phyloP scores from a whole-genome alignment of 2,888 invertebrate species.

The Netelia inedita region DNA sequence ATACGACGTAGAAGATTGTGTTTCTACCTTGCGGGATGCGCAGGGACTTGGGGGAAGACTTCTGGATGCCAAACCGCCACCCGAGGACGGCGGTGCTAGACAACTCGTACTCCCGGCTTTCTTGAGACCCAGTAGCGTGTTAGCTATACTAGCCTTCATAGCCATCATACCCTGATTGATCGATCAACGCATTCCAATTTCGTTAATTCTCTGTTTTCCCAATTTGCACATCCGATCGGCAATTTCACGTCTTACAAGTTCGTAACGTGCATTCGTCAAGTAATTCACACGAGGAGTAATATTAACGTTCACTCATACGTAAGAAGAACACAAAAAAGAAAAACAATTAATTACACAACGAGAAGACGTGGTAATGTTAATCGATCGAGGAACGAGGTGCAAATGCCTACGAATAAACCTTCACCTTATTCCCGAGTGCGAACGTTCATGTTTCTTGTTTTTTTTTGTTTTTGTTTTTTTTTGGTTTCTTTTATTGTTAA shows the following conservation, averaged over 20 bases:
- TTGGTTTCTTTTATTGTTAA: constrained; percentile 77
- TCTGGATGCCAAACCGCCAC: constrained; percentile 83
- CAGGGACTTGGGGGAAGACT: constrained; percentile 85
- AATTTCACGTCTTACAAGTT: constrained; percentile 30
- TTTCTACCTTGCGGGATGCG: constrained; percentile 86
- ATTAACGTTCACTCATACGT: constrained; percentile 4
- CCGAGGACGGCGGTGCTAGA: constrained; percentile 88
- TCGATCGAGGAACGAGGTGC: constrained; percentile 77
- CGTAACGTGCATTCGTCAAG: constrained; percentile 38
- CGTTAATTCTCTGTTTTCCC: constrained; percentile 61
- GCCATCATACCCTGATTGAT: constrained; percentile 84
- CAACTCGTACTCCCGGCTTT: constrained; percentile 91
- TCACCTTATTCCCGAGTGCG: constrained; percentile 80
- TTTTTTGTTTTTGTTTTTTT: background rate
- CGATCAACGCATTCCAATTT: constrained; percentile 74
- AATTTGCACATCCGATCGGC: constrained; percentile 27
- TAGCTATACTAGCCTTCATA: constrained; percentile 85
- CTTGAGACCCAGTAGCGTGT: constrained; percentile 87
- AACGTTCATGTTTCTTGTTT: constrained; percentile 76
- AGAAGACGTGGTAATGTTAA: constrained; percentile 26
- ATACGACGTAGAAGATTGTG: constrained; percentile 6
- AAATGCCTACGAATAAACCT: constrained; percentile 82
- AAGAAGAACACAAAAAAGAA: constrained; percentile 22
- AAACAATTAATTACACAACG: background rate
- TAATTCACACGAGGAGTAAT: constrained; percentile 22